phyloP scores from a whole-genome alignment of 2,888 invertebrate genomes.

The Acronicta leporina region DNA sequence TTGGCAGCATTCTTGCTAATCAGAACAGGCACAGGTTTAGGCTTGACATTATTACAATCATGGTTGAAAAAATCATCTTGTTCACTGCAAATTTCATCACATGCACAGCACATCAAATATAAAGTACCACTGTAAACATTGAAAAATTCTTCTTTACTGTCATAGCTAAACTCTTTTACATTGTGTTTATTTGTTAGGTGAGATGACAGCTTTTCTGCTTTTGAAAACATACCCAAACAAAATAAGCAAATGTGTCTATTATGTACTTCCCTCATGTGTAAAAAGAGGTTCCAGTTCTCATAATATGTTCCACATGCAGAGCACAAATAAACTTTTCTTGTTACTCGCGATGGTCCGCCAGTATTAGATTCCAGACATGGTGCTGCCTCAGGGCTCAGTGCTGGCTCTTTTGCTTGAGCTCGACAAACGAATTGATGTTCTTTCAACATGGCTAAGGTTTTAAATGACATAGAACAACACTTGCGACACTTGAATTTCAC shows the following conservation, averaged over 20 bases:
- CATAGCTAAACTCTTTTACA: constrained; percentile 92
- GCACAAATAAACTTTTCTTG: constrained; percentile 94
- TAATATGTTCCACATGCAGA: constrained; percentile 95
- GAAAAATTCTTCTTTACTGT: constrained; percentile 91
- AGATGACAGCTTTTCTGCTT: constrained; percentile 93
- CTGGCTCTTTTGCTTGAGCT: constrained; percentile 80
- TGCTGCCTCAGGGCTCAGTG: constrained; percentile 79
- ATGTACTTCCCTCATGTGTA: constrained; percentile 95
- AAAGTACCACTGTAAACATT: constrained; percentile 91
- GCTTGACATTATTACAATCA: constrained; percentile 89
- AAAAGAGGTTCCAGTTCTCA: constrained; percentile 95
- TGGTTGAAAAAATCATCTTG: constrained; percentile 93
- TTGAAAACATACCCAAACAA: constrained; percentile 95
- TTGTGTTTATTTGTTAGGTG: constrained; percentile 94
- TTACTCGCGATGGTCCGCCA: constrained; percentile 89
- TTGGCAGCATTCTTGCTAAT: constrained; percentile 82
- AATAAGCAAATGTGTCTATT: constrained; percentile 94
- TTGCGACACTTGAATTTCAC: constrained; percentile 93
- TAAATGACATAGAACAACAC: constrained; percentile 92
- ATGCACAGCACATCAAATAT: constrained; percentile 94
- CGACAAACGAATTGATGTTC: constrained; percentile 91
- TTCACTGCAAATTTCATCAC: constrained; percentile 93
- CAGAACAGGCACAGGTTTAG: constrained; percentile 85
- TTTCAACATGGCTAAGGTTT: constrained; percentile 91
- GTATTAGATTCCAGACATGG: constrained; percentile 73